phyloP scores from a whole-genome alignment of 2,797 vertebrate species.

The Podarcis lilfordi region DNA sequence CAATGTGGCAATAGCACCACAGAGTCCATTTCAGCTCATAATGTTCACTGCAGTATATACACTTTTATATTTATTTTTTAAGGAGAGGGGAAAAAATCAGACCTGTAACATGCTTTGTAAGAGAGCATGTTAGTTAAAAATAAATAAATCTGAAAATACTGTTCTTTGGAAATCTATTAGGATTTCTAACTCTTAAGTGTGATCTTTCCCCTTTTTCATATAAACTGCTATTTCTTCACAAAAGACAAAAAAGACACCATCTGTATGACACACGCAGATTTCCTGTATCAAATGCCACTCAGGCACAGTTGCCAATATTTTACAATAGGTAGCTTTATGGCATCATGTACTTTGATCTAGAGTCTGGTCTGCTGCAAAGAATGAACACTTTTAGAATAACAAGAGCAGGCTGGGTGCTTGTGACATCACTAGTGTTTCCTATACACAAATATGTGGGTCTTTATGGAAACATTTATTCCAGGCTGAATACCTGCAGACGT shows the following conservation, averaged over 20 bases:
- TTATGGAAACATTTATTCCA: not conserved
- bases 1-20: not conserved
- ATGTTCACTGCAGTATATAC: not conserved
- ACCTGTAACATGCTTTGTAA: not conserved
- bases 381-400: not conserved
- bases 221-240: not conserved
- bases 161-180: not conserved
- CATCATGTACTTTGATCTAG: slow-evolving; percentile 35
- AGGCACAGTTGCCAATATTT: slow-evolving; percentile 41
- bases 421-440: not conserved
- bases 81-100: not conserved
- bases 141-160: not conserved
- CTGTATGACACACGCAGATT: slow-evolving; percentile 23
- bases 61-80: not conserved
- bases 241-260: not conserved
- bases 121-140: not conserved
- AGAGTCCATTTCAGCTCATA: not conserved
- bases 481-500: not conserved
- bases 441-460: not conserved
- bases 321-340: slow-evolving; percentile 4
- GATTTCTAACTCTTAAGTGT: not conserved
- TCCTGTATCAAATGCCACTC: slow-evolving; percentile 28
- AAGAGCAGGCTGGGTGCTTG: rapidly evolving
- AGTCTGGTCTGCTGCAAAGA: slow-evolving; percentile 18
- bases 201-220: not conserved